Evolutionary conservation across 2,113 vertebrate genomes (phyloP).

Genomic region (Chaetorhynchus papuensis): DNA sequence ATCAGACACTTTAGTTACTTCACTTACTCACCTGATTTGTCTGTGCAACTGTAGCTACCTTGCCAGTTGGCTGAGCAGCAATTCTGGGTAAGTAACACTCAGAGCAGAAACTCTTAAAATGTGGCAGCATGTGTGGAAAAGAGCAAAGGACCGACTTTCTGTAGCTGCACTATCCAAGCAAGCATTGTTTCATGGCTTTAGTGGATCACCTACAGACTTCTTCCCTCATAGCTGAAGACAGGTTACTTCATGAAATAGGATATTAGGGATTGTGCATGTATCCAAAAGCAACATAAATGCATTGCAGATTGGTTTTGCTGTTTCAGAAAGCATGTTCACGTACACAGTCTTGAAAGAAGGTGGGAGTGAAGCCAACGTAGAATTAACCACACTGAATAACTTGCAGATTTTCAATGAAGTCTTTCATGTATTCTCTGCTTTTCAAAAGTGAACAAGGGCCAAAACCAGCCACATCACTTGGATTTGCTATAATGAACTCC

Average conservation of each 20-base stretch:
- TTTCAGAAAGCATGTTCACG: not conserved
- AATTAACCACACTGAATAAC: constrained; percentile 48
- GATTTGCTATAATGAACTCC: not conserved
- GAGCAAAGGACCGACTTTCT: not conserved
- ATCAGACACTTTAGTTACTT: not conserved
- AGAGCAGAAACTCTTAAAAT: not conserved
- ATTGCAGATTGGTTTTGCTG: not conserved
- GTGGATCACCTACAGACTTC: not conserved
- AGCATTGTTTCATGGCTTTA: not conserved
- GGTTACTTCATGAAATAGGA: not conserved
- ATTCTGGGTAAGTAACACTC: not conserved
- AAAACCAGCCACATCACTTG: constrained; percentile 13
- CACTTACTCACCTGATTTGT: not conserved
- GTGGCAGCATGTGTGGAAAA: not conserved
- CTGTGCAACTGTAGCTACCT: not conserved
- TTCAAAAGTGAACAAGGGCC: not conserved
- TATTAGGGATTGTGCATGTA: not conserved
- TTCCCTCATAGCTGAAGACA: not conserved
- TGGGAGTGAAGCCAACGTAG: not conserved
- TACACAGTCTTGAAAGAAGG: constrained; percentile 18
- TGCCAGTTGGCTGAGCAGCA: not conserved
- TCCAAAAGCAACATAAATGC: not conserved
- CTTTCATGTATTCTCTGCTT: not conserved
- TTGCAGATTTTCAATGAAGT: constrained; percentile 9
- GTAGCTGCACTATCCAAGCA: not conserved